Conservation (phyloP, 2,797 vertebrate genomes). For the Syndactyla subalaris region DNA sequence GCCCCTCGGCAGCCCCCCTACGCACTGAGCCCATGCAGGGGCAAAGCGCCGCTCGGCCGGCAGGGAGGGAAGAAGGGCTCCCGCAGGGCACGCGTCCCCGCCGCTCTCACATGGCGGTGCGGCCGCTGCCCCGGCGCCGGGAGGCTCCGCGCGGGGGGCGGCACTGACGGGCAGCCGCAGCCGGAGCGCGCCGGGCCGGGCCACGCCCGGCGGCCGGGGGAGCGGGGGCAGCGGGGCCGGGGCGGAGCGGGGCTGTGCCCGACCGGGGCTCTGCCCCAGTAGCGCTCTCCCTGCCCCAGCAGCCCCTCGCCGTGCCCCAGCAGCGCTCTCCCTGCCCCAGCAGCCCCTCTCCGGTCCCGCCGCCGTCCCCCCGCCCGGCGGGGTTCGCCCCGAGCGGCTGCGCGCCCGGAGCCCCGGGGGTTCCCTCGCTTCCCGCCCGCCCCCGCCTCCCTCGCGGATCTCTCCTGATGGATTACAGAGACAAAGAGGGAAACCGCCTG, state of each 20-base stretch:
- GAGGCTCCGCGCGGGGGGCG: slow-evolving; percentile 42
- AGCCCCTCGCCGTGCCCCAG: too few relatives aligned
- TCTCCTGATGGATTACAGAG: neutral
- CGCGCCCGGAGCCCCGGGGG: neutral
- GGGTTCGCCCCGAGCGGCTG: neutral
- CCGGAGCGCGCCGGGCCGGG: slow-evolving; percentile 49
- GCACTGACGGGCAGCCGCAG: slow-evolving; percentile 48
- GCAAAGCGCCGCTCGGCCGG: neutral
- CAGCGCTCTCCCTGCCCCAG: too few relatives aligned
- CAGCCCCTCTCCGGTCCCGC: neutral
- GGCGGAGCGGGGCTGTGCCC: too few relatives aligned
- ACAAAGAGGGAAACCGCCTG: neutral
- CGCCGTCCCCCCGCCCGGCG: neutral
- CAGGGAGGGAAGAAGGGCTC: neutral
- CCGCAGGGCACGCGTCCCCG: neutral
- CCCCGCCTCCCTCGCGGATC: neutral
- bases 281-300: too few relatives aligned
- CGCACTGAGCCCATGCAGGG: neutral
- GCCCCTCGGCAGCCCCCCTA: neutral
- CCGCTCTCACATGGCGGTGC: neutral
- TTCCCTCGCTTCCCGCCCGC: neutral
- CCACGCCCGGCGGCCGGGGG: slow-evolving; percentile 48
- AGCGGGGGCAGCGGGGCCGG: neutral
- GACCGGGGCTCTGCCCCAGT: too few relatives aligned
- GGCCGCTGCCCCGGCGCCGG: neutral